Base-by-base conservation (phyloP, 2,797 vertebrate genomes). In the Rhynchonycteris naso region DNA sequence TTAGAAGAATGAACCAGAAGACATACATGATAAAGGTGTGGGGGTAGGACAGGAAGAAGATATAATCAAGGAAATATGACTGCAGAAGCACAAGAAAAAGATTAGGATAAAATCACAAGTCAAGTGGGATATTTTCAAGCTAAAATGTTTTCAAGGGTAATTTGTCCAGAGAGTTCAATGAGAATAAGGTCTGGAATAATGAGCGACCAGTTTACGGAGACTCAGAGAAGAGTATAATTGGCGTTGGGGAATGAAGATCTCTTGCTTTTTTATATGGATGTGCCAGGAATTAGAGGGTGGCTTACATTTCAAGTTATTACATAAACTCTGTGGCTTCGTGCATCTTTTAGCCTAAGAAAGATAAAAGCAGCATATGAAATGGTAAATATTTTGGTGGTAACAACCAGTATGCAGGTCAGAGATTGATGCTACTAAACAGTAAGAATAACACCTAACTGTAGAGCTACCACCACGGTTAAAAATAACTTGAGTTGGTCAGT, bases 121-220 rank as follows among this genome's bases (percentile, higher is more conserved):
- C 19, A 38, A 26, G 74, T 43, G 54, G 56, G 26, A n/a, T 4
- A 26, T 52, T 80, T 66, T 90, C 43, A 61, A 66, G n/a, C 16
- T 52, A 12, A 26, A 33, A 75, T 74, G 16, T 81, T 68, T 43
- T 43, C 82, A 22, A 79, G 47, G 28, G 13, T 43, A 52, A 83
- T 59, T 65, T 93, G 21, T 79, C 24, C 30, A 58, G 43, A 58
- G 35, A 69, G 18, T 50, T 71, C 47, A 95, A 14, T 52, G 52
- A 88, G 22, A 88, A 91, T 19, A 54, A 92, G 72, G 22, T 12
- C n/a, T 74, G 38, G 19, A 24, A 91, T 79, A 87, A 80, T 80
- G 30, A 61, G 22, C 65, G 22, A n/a, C 78, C 18, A 26, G 22
- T 35, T 80, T 52, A 61, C 12, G 24, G 58, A 16, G 61, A n/a